Conservation (phyloP, 2,888 invertebrate genomes). For the Dugesia japonica region DNA sequence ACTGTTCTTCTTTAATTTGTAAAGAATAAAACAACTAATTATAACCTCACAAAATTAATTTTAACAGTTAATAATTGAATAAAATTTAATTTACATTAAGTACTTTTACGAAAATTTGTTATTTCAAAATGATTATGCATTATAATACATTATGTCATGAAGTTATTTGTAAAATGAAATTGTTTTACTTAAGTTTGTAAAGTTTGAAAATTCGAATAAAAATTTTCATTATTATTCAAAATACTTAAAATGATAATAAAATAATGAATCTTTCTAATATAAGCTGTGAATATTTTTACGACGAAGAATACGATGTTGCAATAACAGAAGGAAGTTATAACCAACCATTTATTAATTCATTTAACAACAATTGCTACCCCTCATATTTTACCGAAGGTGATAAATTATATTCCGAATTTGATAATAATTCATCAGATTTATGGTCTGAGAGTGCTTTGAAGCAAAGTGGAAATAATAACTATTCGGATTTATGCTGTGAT, state of each 20-base stretch:
- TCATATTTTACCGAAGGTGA: not conserved
- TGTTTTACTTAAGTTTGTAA: too few relatives aligned
- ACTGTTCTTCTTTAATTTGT: too few relatives aligned
- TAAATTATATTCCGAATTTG: not conserved
- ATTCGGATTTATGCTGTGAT: not conserved
- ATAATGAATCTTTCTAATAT: slow-evolving; percentile 4
- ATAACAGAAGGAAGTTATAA: not conserved
- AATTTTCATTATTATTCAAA: too few relatives aligned
- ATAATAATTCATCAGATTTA: not conserved
- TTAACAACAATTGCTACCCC: not conserved
- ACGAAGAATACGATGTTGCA: not conserved
- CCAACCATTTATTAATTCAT: not conserved
- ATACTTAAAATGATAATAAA: not conserved
- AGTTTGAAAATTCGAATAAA: too few relatives aligned
- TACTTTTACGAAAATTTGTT: too few relatives aligned
- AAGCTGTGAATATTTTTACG: not conserved
- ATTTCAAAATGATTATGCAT: too few relatives aligned
- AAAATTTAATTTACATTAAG: too few relatives aligned
- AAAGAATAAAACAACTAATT: too few relatives aligned
- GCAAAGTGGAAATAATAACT: slow-evolving; percentile 4
- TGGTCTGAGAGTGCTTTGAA: not conserved
- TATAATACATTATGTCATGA: too few relatives aligned
- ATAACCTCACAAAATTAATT: too few relatives aligned
- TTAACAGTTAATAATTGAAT: too few relatives aligned
- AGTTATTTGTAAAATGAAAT: too few relatives aligned